phyloP scores from a whole-genome alignment of 2,113 vertebrate species.

The Noctilio leporinus region DNA sequence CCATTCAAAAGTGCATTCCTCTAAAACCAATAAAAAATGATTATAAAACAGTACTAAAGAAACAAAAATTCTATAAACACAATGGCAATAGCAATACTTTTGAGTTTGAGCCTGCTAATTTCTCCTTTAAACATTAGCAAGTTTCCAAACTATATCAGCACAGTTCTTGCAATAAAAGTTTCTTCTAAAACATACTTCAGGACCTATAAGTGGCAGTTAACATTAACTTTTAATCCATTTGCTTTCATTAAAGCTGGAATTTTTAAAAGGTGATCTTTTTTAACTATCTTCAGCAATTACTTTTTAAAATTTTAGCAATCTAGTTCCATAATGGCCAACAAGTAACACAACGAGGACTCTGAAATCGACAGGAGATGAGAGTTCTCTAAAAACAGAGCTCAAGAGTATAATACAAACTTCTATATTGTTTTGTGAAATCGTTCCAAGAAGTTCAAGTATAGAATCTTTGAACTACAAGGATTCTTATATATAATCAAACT shows the following conservation, averaged over 20 bases:
- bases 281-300: neutral
- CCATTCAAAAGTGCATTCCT: neutral
- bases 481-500: neutral
- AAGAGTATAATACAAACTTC: conserved; percentile 6
- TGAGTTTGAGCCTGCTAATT: neutral
- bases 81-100: neutral
- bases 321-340: conserved; percentile 8
- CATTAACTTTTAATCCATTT: neutral
- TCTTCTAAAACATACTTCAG: conserved; percentile 6
- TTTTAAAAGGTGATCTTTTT: conserved; percentile 1
- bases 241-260: conserved; percentile 1
- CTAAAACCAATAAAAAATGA: conserved; percentile 13
- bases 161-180: neutral
- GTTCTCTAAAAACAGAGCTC: neutral
- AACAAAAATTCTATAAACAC: conserved; percentile 4
- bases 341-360: neutral
- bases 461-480: neutral
- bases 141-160: neutral
- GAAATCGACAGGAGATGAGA: neutral
- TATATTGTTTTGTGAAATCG: neutral
- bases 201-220: conserved; percentile 10
- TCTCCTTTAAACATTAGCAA: conserved; percentile 28
- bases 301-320: neutral
- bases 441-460: neutral
- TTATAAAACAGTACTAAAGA: neutral